Evolutionary conservation across 2,113 vertebrate genomes (phyloP).

Genomic region (Callorhinus ursinus): DNA sequence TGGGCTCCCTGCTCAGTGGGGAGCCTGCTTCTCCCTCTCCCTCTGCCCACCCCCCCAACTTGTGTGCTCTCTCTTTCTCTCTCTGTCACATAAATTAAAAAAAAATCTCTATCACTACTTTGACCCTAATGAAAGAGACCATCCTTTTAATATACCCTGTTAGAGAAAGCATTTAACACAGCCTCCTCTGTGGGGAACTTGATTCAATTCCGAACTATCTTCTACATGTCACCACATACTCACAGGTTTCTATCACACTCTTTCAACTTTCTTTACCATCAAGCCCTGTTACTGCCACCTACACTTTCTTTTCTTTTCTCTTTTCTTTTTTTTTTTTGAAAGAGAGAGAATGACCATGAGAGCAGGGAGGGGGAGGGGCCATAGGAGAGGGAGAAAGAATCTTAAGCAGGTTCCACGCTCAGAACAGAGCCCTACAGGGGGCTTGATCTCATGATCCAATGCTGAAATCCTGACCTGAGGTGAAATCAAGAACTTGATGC

Average conservation of each 20-base stretch:
- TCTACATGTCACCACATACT: not conserved
- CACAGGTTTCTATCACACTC: conserved; percentile 15
- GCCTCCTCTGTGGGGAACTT: not conserved
- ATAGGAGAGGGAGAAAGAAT: not conserved
- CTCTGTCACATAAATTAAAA: not conserved
- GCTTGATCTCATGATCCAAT: not conserved
- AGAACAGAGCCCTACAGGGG: not conserved
- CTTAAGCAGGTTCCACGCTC: not conserved
- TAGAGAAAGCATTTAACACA: conserved; percentile 35
- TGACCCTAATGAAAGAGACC: not conserved
- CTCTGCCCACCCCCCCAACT: not conserved
- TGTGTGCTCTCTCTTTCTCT: not conserved
- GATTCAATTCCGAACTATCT: conserved; percentile 42
- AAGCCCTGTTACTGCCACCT: not conserved
- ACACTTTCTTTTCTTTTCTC: not conserved
- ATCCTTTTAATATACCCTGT: conserved; percentile 20
- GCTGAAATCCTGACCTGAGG: not conserved
- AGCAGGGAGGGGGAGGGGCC: too few species aligned
- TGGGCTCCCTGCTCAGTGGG: not conserved
- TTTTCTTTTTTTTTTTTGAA: not conserved
- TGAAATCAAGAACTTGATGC: not conserved
- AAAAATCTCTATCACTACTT: conserved; percentile 28
- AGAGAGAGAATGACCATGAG: not conserved
- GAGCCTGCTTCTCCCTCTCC: not conserved
- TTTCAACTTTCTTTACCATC: conserved; percentile 43